phyloP scores from a whole-genome alignment of 2,113 vertebrate species.

The Anarhynchus alexandrinus region DNA sequence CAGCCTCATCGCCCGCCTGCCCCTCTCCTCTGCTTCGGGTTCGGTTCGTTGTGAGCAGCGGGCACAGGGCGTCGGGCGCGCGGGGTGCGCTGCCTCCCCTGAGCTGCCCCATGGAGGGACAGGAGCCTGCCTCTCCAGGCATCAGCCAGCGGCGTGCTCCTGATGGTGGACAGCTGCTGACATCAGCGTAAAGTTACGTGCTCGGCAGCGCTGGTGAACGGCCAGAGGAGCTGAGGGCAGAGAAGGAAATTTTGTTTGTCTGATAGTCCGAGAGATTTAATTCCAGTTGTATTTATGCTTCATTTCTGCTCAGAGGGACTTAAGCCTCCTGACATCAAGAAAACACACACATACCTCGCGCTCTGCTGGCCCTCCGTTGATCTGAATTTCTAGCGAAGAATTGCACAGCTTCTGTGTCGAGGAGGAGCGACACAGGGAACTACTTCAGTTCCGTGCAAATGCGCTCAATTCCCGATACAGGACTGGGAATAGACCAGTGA shows the following conservation, averaged over 20 bases:
- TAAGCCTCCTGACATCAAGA: background rate
- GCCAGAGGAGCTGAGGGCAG: background rate
- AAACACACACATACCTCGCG: background rate
- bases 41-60: background rate
- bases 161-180: too few species aligned
- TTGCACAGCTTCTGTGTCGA: background rate
- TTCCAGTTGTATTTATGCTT: background rate
- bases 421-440: background rate
- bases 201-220: background rate
- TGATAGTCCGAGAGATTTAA: background rate
- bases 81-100: background rate
- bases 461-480: background rate
- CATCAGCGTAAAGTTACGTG: too few species aligned
- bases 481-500: background rate
- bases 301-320: background rate
- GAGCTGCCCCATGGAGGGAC: too few species aligned
- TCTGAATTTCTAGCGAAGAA: background rate
- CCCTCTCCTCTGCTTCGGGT: background rate
- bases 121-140: too few species aligned
- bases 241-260: background rate
- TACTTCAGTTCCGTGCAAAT: fast-evolving
- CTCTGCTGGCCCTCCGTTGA: background rate
- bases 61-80: background rate
- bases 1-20: background rate
- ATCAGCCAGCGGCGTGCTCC: too few species aligned